These are phyloP conservation scores for Chrysocyon brachyurus DNA, from an alignment of 2,797 vertebrate genomes.

Conservation along the genomic window DNA sequence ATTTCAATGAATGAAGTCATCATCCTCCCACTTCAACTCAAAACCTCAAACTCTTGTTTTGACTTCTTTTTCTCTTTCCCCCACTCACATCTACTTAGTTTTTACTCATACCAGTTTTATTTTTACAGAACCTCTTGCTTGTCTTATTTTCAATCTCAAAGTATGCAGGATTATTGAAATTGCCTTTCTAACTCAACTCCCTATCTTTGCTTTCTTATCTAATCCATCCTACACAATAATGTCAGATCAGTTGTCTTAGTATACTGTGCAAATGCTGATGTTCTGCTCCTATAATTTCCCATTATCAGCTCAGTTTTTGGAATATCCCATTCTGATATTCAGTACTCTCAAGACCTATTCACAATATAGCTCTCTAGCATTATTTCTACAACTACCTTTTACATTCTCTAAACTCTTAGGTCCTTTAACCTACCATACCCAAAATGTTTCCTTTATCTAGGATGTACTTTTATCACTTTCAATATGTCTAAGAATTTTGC, in stretches of 20 bases:
- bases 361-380: neutral
- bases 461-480: neutral
- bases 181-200: neutral
- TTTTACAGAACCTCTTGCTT: conserved; percentile 16
- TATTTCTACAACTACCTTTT: neutral
- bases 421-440: neutral
- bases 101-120: conserved; percentile 3
- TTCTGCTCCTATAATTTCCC: conserved; percentile 3
- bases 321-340: neutral
- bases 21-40: neutral
- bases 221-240: neutral
- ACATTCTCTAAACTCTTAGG: neutral
- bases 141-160: neutral
- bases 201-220: neutral
- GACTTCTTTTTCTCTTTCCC: conserved; percentile 38
- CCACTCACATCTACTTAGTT: neutral
- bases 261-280: too few relatives aligned
- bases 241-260: neutral
- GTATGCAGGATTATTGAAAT: neutral
- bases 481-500: neutral
- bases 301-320: neutral
- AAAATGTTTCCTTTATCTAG: neutral
- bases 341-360: neutral
- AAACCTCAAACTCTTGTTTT: conserved; percentile 68
- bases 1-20: conserved; percentile 27